Conservation (phyloP, 1,140 invertebrate genomes). For the Dufourea novaeangliae region DNA sequence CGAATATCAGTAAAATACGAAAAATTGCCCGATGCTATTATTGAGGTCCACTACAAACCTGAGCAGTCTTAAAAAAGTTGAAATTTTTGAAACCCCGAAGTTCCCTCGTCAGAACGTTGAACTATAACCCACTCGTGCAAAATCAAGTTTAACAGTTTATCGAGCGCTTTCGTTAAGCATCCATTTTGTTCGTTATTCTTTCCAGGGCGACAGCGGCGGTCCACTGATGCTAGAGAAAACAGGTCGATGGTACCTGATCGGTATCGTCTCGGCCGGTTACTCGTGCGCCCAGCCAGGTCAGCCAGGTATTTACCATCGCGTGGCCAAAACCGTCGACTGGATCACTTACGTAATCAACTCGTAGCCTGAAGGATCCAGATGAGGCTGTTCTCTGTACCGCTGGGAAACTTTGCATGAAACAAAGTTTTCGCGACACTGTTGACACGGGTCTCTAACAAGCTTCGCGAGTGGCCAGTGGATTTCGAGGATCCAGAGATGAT, state of each 20-base stretch:
- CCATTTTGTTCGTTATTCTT: conserved; percentile 38
- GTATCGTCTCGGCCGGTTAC: conserved; percentile 96
- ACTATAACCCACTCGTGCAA: no score
- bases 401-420: conserved; percentile 57
- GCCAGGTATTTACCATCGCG: conserved; percentile 96
- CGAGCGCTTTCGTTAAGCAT: not conserved
- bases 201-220: conserved; percentile 93
- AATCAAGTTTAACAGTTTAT: no score
- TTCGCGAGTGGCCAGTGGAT: not conserved
- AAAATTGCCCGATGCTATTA: no score
- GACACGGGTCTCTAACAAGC: not conserved
- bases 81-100: no score
- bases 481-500: not conserved
- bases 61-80: no score
- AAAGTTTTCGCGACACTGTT: conserved; percentile 38
- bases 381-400: conserved; percentile 12
- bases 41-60: no score
- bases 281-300: conserved; percentile 95
- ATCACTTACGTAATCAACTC: conserved; percentile 84
- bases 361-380: conserved; percentile 55
- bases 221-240: conserved; percentile 93
- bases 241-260: conserved; percentile 93
- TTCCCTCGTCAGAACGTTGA: no score
- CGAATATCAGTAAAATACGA: no score
- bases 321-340: conserved; percentile 97